Evolutionary conservation across 2,797 vertebrate genomes (phyloP).

Genomic region (Enteromius unitaeniatus): DNA sequence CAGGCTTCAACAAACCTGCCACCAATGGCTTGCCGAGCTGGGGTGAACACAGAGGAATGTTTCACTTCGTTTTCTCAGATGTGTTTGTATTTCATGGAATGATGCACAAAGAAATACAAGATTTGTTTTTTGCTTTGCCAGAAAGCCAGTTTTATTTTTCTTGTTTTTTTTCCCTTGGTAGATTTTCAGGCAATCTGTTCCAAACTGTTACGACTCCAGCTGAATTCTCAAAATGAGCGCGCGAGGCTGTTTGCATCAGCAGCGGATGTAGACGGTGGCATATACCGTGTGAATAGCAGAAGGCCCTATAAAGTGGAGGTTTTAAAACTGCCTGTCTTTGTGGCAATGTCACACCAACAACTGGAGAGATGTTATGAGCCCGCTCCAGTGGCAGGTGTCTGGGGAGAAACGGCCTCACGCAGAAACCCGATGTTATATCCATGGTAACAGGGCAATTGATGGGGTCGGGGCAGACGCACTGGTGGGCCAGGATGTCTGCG

Average conservation of each 20-base stretch:
- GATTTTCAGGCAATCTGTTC: constrained; percentile 53
- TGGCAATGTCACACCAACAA: constrained; percentile 53
- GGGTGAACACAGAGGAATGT: constrained; percentile 55
- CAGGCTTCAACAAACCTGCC: constrained; percentile 55
- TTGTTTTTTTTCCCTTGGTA: constrained; percentile 30
- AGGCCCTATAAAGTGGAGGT: constrained; percentile 40
- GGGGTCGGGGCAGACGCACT: constrained; percentile 59
- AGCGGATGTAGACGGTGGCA: constrained; percentile 29
- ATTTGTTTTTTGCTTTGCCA: constrained; percentile 55
- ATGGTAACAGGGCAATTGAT: constrained; percentile 66
- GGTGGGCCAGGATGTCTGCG: constrained; percentile 60
- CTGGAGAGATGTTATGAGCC: constrained; percentile 53
- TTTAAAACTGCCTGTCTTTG: constrained; percentile 50
- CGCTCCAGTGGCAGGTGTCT: constrained; percentile 62
- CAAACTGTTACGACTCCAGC: constrained; percentile 35
- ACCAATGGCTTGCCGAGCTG: constrained; percentile 46
- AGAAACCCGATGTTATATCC: constrained; percentile 57
- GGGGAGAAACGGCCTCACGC: constrained; percentile 59
- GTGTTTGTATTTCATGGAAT: constrained; percentile 58
- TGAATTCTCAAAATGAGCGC: constrained; percentile 37
- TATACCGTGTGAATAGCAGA: constrained; percentile 46
- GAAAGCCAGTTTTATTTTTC: constrained; percentile 37
- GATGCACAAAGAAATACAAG: constrained; percentile 53
- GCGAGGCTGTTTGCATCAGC: constrained; percentile 41
- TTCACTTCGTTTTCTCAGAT: constrained; percentile 62